Evolutionary conservation across 2,113 vertebrate genomes (phyloP), one percentile per base, ranked within the genome.

Genomic region (Sterna hirundo): DNA sequence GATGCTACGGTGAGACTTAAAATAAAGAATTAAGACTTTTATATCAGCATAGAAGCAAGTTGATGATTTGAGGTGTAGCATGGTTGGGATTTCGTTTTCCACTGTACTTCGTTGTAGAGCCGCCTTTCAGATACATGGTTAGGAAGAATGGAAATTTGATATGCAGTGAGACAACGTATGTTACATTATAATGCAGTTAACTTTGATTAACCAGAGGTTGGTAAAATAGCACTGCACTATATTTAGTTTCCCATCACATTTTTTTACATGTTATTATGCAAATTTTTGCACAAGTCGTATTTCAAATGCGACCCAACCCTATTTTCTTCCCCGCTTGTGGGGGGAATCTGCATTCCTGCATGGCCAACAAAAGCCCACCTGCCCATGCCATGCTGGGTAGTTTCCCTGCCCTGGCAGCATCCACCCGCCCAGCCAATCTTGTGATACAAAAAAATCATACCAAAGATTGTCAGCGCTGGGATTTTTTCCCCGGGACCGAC

Each of bases 231-330:
- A 83, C 68, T 54, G 92, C 82, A 80, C 82, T 96, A 92, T 95
- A 90, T 95, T 96, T 96, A 96, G 92, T 94, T 88, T 62, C 68
- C 29, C 51, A 32, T 68, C 77, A 86, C 69, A 9, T 46, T 94
- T 92, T 93, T 95, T 94, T 81, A 79, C 95, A 86, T 83, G 90
- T 26, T 88, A 96, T 94, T 96, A 95, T 96, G 90, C 80, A 95
- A 90, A 93, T 94, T 44, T 90, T 90, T 70, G 18, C 72, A 75
- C 1, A 1, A 94, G 60, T 74, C 82, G 93, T 90, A 86, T 92
- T 95, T 81, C 52, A 70, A 71, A 94, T 92, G 88, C 90, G 88
- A 60, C 83, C 52, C 72, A 64, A 13, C 64, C 75, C 57, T 68
- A 7, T 57, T 86, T 93, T 52, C 86, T 52, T 88, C 55, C 46